Conservation (phyloP, 2,888 invertebrate genomes). For the Eilema griseolum region DNA sequence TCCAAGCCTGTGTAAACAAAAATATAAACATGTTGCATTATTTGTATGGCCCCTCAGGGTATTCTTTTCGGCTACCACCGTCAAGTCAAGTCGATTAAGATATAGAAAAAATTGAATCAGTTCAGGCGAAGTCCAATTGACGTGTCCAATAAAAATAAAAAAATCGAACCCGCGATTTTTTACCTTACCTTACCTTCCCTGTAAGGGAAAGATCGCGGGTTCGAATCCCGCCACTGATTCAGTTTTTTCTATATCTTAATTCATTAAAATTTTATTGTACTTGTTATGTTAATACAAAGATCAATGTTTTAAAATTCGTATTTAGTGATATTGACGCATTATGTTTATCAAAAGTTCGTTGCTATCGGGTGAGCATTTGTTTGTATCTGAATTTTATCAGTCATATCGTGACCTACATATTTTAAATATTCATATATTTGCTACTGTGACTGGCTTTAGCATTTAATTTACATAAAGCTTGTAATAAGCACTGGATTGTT, state of each 20-base stretch:
- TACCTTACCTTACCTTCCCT: too few species aligned
- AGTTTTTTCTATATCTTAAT: too few species aligned
- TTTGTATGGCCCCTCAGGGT: not conserved
- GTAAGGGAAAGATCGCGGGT: too few species aligned
- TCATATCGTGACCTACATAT: not conserved
- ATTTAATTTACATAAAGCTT: not conserved
- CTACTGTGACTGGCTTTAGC: not conserved
- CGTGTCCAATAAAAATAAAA: too few species aligned
- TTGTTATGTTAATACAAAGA: not conserved
- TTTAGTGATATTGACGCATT: not conserved
- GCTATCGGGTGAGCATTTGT: not conserved
- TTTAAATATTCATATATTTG: conserved; percentile 10
- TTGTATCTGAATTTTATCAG: conserved; percentile 15
- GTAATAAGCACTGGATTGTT: not conserved
- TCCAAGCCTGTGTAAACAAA: conserved; percentile 61
- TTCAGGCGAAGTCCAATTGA: too few species aligned
- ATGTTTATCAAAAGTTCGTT: conserved; percentile 14
- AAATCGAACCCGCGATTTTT: too few species aligned
- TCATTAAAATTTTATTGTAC: too few species aligned
- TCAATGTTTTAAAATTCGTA: not conserved
- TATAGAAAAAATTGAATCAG: too few species aligned
- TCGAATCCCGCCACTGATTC: too few species aligned
- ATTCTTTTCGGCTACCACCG: too few species aligned
- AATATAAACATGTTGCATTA: not conserved
- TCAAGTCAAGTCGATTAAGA: too few species aligned